Conservation (phyloP, 2,113 vertebrate genomes). For the Pseudopipra pipra region DNA sequence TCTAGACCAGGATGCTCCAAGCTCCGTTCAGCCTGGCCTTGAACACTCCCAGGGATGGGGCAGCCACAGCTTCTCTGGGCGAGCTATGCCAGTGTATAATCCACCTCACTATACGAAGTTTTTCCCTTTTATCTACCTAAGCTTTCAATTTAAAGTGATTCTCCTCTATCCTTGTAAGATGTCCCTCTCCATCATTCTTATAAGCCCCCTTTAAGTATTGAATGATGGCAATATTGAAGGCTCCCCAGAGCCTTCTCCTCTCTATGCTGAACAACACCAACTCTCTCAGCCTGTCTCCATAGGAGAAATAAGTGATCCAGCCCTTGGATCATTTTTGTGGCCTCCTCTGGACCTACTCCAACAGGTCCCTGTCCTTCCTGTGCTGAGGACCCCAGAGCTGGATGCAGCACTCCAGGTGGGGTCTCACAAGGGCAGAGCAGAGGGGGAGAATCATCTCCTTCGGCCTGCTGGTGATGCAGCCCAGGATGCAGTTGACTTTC, state of each 20-base stretch:
- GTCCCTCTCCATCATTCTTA: not conserved
- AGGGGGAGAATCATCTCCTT: not conserved
- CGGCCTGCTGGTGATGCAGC: not conserved
- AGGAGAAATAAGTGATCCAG: not conserved
- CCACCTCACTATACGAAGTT: not conserved
- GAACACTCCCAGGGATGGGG: not conserved
- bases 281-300: not conserved
- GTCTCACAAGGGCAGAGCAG: not conserved
- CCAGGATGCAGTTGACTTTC: fast-evolving
- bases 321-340: fast-evolving
- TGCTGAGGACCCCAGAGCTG: fast-evolving
- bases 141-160: not conserved
- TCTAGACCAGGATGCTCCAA: fast-evolving
- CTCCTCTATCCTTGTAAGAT: fast-evolving
- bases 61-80: fast-evolving
- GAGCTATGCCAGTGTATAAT: not conserved
- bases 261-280: not conserved
- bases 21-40: not conserved
- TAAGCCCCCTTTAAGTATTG: fast-evolving
- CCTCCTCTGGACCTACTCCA: fast-evolving
- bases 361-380: fast-evolving
- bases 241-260: not conserved
- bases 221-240: fast-evolving
- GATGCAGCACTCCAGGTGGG: fast-evolving
- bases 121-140: not conserved